Evolutionary conservation across 2,113 vertebrate genomes (phyloP).

Genomic region (Girardinichthys multiradiatus): DNA sequence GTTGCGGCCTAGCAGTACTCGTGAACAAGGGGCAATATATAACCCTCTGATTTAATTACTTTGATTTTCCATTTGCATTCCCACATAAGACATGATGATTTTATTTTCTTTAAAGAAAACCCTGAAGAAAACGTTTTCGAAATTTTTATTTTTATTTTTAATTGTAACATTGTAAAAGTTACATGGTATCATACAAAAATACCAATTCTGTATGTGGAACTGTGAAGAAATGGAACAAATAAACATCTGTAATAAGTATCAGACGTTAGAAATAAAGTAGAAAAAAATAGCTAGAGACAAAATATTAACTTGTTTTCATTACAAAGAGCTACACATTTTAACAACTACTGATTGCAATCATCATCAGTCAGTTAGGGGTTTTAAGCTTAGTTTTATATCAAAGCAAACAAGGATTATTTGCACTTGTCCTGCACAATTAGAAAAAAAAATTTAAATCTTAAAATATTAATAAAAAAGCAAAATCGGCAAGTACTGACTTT

Average conservation of each 20-base stretch:
- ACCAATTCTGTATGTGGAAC: constrained; percentile 28
- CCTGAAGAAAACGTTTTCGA: constrained; percentile 6
- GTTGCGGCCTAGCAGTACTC: too few species aligned
- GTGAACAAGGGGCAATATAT: too few species aligned
- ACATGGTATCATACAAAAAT: constrained; percentile 63
- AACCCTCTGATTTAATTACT: not conserved
- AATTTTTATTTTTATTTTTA: constrained; percentile 68
- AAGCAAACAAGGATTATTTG: not conserved
- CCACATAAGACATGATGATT: not conserved
- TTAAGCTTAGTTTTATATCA: not conserved
- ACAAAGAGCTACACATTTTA: not conserved
- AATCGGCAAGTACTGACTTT: constrained; percentile 5
- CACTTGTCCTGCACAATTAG: not conserved
- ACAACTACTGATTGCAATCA: not conserved
- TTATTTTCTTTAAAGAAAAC: not conserved
- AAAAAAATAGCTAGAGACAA: constrained; percentile 10
- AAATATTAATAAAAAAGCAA: constrained; percentile 7
- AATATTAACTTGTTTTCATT: not conserved
- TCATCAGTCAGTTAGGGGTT: not conserved
- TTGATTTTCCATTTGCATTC: constrained; percentile 1
- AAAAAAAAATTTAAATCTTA: not conserved
- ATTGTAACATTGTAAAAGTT: constrained; percentile 55
- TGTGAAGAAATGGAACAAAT: constrained; percentile 29
- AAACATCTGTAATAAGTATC: constrained; percentile 44
- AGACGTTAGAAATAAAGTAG: constrained; percentile 35